phyloP scores from a whole-genome alignment of 2,797 vertebrate genomes.

The Chaetophractus vellerosus region DNA sequence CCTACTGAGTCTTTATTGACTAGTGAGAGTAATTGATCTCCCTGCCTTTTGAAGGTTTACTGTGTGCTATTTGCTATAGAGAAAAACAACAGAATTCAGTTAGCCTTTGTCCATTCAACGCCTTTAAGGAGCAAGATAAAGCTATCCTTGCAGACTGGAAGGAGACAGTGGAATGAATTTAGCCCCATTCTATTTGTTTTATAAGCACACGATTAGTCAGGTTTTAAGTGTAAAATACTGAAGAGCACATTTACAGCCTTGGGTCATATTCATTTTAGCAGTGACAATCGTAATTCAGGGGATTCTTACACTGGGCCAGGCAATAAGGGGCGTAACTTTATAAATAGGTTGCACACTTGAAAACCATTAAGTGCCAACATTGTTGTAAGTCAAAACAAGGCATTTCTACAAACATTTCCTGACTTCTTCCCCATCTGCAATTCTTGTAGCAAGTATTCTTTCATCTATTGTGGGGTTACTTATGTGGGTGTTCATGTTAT shows the following conservation, averaged over 20 bases:
- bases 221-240: slow-evolving; percentile 58
- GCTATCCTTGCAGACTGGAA: not conserved
- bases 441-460: not conserved
- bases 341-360: slow-evolving; percentile 38
- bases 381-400: slow-evolving; percentile 64
- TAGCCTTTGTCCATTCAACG: slow-evolving; percentile 60
- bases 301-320: slow-evolving; percentile 48
- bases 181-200: slow-evolving; percentile 68
- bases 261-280: slow-evolving; percentile 54
- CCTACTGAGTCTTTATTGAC: slow-evolving; percentile 32
- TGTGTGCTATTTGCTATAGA: not conserved
- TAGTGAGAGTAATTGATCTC: slow-evolving; percentile 58
- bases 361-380: slow-evolving; percentile 41
- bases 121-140: slow-evolving; percentile 64
- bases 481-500: not conserved
- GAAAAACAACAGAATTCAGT: slow-evolving; percentile 48
- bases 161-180: slow-evolving; percentile 56
- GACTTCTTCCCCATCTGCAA: not conserved
- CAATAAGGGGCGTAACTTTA: not conserved
- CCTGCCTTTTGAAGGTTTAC: slow-evolving; percentile 39
- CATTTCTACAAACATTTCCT: slow-evolving; percentile 49
- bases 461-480: not conserved
- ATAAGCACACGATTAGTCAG: slow-evolving; percentile 72
- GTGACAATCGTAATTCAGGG: slow-evolving; percentile 37
- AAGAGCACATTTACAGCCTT: slow-evolving; percentile 10